These are phyloP conservation scores for Azemiops feae DNA, from an alignment of 2,113 vertebrate genomes.

Conservation along the genomic window DNA sequence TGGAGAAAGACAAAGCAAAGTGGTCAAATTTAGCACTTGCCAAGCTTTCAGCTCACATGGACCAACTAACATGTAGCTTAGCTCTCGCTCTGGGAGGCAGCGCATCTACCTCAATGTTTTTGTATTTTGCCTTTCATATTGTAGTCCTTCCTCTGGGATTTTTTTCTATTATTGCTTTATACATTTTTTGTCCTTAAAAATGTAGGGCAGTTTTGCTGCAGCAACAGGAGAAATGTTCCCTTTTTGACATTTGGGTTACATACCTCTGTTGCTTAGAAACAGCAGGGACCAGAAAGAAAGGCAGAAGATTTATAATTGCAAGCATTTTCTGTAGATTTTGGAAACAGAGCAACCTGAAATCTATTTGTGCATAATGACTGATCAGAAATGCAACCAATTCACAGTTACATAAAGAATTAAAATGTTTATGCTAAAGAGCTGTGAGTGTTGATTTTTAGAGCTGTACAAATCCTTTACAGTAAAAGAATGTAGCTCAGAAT, in stretches of 20 bases:
- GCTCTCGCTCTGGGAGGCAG: not conserved
- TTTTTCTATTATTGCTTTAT: not conserved
- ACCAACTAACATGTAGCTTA: no score
- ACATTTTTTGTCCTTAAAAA: not conserved
- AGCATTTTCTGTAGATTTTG: not conserved
- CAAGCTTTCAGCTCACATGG: not conserved
- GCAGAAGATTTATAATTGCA: not conserved
- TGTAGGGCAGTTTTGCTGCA: not conserved
- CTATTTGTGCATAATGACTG: not conserved
- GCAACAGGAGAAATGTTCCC: not conserved
- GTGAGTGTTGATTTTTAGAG: not conserved
- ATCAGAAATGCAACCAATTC: not conserved
- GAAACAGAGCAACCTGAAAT: not conserved
- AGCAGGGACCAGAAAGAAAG: not conserved
- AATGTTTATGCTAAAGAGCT: not conserved
- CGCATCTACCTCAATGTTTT: not conserved
- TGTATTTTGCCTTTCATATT: not conserved
- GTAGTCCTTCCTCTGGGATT: not conserved
- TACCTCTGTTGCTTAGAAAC: slow-evolving; percentile 29
- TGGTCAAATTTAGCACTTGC: not conserved
- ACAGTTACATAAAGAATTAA: not conserved
- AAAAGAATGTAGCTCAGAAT: not conserved
- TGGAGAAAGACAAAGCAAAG: not conserved
- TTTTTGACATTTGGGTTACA: not conserved
- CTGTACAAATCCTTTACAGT: not conserved